These are phyloP conservation scores for cattle (Bos taurus) DNA, from an alignment of 2,113 vertebrate genomes.

Conservation along the genomic window ARS-UCD2.0 NC_037337.1:69063501-69064000, in stretches of 20 bases:
- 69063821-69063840: background rate
- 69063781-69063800: background rate
- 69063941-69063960: background rate
- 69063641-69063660: constrained; percentile 3
- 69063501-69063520: background rate
- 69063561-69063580: background rate
- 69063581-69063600: background rate
- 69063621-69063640: background rate
- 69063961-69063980: background rate
- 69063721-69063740: background rate
- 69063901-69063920: background rate
- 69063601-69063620: background rate
- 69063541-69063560: background rate
- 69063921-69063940: background rate
- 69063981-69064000: background rate
- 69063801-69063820: background rate
- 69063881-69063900: background rate
- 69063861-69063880: background rate
- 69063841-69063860: background rate
- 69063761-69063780: background rate
- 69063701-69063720: background rate
- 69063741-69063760: background rate
- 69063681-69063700: background rate
- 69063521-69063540: background rate
- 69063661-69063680: background rate